Base-by-base conservation (phyloP, 2,113 vertebrate species). In the Myotis brandtii region DNA sequence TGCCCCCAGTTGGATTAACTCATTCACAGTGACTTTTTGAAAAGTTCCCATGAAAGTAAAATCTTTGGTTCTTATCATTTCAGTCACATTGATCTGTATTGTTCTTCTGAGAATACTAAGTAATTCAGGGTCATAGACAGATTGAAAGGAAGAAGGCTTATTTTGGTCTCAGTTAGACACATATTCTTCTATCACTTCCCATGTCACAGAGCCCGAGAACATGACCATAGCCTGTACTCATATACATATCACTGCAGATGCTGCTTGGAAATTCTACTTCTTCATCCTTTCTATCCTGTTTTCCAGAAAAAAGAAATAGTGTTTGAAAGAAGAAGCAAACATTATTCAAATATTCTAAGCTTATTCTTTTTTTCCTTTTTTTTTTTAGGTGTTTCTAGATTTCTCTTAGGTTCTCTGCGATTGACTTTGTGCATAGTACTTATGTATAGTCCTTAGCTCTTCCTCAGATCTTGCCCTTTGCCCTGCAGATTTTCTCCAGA, bases 21-120 rank as follows among this genome's bases (percentile, higher is more conserved):
- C 54, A 34, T 70, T 20, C 32, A 72, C 23, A 37, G 59, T 30
- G n/a, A 64, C 34, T 82, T 84, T 76, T 72, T 62, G 27, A 54
- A 91, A 96, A 84, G 48, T 92, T 93, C 67, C 56, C 32, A 48
- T 43, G 52, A 32, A 82, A 93, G 82, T 50, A 89, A 92, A 91
- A 82, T 83, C 56, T 88, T 91, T 46, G 50, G 43, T 92, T 93
- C 77, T 95, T 89, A 25, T 34, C 13, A 30, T 76, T 86, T 89
- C 88, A 93, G 11, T 91, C 94, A 90, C 4, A 9, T 91, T 89
- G 59, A 76, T 94, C 40, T 82, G 40, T 52, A 83, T 81, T 89
- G 79, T 93, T 62, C 48, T 72, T 90, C 93, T 73, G 62, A 95
- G 86, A 91, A 67, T 86, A 89, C 50, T 89, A 95, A 94, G 89